phyloP scores from a whole-genome alignment of 2,888 invertebrate genomes.

The Caenorhabditis afra region DNA sequence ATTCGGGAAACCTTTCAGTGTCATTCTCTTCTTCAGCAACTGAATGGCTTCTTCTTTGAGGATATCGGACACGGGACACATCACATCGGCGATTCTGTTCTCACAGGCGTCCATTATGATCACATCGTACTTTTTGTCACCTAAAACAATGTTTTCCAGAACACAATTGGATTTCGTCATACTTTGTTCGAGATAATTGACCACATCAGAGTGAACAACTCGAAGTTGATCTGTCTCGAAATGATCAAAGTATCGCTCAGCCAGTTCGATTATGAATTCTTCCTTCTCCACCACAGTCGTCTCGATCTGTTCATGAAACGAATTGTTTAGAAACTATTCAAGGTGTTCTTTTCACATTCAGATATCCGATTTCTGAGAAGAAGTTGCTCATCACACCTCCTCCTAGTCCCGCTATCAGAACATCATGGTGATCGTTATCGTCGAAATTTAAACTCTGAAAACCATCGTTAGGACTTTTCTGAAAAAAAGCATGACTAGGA shows the following conservation, averaged over 20 bases:
- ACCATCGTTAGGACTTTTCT: no score
- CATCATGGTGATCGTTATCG: conserved; percentile 43
- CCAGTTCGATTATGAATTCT: conserved; percentile 49
- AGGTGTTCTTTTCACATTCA: conserved; percentile 29
- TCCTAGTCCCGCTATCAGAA: conserved; percentile 62
- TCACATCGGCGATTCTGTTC: conserved; percentile 30
- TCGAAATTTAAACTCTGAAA: conserved; percentile 61
- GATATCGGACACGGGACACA: conserved; percentile 47
- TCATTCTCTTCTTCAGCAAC: conserved; percentile 37
- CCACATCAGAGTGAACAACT: conserved; percentile 46
- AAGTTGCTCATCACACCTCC: conserved; percentile 65
- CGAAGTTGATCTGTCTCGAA: conserved; percentile 38
- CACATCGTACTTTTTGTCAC: conserved; percentile 46
- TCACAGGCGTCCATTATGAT: conserved; percentile 63
- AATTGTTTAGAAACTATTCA: conserved; percentile 1
- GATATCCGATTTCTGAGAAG: conserved; percentile 51
- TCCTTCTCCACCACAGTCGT: conserved; percentile 64
- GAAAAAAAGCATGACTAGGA: not conserved
- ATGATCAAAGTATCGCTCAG: conserved; percentile 59
- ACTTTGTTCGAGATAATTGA: conserved; percentile 31
- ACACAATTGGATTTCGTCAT: no score
- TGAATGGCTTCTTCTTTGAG: conserved; percentile 14
- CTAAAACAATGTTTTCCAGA: conserved; percentile 16
- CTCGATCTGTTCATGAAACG: conserved; percentile 39
- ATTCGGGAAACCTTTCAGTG: conserved; percentile 6